Base-by-base conservation (phyloP, 2,888 invertebrate genomes). In the Chaitophorus viminalis region DNA sequence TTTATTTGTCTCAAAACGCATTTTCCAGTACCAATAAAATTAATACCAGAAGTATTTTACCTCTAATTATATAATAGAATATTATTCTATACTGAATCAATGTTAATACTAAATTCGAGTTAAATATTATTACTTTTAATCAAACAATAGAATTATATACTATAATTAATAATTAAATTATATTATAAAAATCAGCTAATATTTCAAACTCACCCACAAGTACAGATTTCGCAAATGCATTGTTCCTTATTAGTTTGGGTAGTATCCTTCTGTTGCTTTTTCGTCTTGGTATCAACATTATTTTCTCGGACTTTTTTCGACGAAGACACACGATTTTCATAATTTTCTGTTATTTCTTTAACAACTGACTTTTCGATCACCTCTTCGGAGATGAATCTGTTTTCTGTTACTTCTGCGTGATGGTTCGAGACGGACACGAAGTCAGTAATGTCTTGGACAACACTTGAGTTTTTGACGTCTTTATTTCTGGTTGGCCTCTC, bases 181-280 rank as follows among this genome's bases (percentile, higher is more conserved):
- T 46, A 46, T 11, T 46, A 46, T 14, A 3, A 14, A 46, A 46
- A 46, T 46, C 0, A 46, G 14, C 11, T 46, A 18, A 0, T 75
- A 14, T 39, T 75, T 39, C 39, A 36, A 82, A 94, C 96, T 95
- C 92, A 97, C 97, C 97, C 97, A 92, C 97, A 97, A 91, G 96
- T 97, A 92, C 97, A 97, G 89, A 97, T 94, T 92, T 97, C 96
- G 91, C 97, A 97, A 91, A 97, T 96, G 91, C 97, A 97, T 92
- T 96, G 95, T 91, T 96, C 96, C 91, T 95, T 95, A 36, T 72
- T 46, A 25, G 65, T 65, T 14, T 65, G 68, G 31, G 72, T 79
- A 74, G 46, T 36, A 9, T 39, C 82, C 39, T 83, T 78, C 52
- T 83, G 89, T n/a, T 79, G 70, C 72, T 81, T 83, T 39, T 39